Evolutionary conservation across 2,113 vertebrate species (phyloP).

Genomic region (Danio rerio): GRCz12tu NC_133184.1:35723001-35723500

Average conservation of each 20-base stretch:
- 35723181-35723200: background rate
- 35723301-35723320: slow-evolving; percentile 9
- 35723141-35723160: background rate
- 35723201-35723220: background rate
- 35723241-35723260: slow-evolving; percentile 5
- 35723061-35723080: slow-evolving; percentile 25
- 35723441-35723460: background rate
- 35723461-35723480: background rate
- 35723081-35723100: background rate
- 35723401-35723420: slow-evolving; percentile 12
- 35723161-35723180: slow-evolving; percentile 19
- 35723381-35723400: background rate
- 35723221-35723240: slow-evolving; percentile 29
- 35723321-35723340: slow-evolving; percentile 3
- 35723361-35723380: slow-evolving; percentile 24
- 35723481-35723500: background rate
- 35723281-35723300: slow-evolving; percentile 20
- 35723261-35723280: background rate
- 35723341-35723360: background rate
- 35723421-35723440: background rate
- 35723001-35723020: slow-evolving; percentile 45
- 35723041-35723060: slow-evolving; percentile 27
- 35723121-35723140: background rate
- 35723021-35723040: slow-evolving; percentile 31
- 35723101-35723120: background rate